Evolutionary conservation across 1,140 invertebrate genomes (phyloP), one percentile per base, ranked within the genome.

Genomic region (Limonius californicus): DNA sequence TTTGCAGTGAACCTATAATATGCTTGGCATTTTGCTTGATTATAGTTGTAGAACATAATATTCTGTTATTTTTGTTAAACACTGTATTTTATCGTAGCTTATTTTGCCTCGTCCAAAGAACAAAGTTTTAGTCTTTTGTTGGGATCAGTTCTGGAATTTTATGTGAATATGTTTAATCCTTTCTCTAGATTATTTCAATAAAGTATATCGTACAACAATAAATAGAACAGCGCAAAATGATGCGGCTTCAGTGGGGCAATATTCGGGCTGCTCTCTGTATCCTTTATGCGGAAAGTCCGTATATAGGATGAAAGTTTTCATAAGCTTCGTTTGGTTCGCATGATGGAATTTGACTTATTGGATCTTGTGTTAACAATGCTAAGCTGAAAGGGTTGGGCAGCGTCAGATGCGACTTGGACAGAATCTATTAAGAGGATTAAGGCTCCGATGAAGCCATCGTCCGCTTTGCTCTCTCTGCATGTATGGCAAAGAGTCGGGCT

Each of bases 351-450:
- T 73, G 74, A 74, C 72, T 75, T 73, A 75, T 73, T 72, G 71
- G 70, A 75, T 75, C 72, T 74, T 75, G 70, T 72, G 72, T 72
- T 75, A 74, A 75, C 72, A 75, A 72, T 67, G 66, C 65, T 74
- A 75, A 75, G 74, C 74, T 66, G 70, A 73, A 75, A 75, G 71
- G 74, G 74, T 74, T 73, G 64, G 63, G 62, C 66, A 66, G 61
- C 56, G 60, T 64, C 65, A 64, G 62, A 71, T 70, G 69, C 68
- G 70, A 63, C 67, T 70, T 69, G 70, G 69, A 68, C 69, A 70
- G 74, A 75, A 75, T 75, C 72, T 74, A 75, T 75, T 75, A 75
- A 75, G 74, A 69, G 72, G 74, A 75, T 75, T 75, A 71, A 19
- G 20, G 67, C 67, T 70, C 66, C 66, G 67, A 71, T 74, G 72